Evolutionary conservation across 2,797 vertebrate species (phyloP).

Genomic region (Rhinogobio ventralis): DNA sequence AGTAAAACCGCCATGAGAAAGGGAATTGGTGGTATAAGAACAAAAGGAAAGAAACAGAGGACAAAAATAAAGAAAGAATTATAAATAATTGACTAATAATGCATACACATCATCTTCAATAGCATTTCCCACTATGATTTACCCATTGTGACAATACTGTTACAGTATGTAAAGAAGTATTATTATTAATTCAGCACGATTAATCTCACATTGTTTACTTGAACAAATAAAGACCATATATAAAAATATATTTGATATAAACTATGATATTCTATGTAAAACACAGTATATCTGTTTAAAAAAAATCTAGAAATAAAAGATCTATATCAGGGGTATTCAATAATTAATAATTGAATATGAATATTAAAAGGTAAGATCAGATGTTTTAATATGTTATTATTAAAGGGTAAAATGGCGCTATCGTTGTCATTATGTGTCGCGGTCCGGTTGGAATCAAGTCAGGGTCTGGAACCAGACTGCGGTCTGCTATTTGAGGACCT

Average conservation of each 20-base stretch:
- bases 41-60: constrained; percentile 39
- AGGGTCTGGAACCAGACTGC: too few species aligned
- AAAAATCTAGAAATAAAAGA: background rate
- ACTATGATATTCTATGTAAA: background rate
- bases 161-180: background rate
- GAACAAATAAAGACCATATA: background rate
- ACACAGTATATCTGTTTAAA: background rate
- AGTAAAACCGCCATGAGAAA: constrained; percentile 41
- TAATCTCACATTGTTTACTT: background rate
- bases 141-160: background rate
- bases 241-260: background rate
- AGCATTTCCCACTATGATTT: too few species aligned
- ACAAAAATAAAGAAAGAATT: background rate
- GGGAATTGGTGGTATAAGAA: constrained; percentile 38
- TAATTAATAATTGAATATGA: background rate
- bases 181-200: background rate
- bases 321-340: background rate
- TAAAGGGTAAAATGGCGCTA: background rate
- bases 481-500: background rate
- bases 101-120: background rate
- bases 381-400: background rate
- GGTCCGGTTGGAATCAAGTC: background rate
- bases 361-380: background rate
- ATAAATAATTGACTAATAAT: background rate
- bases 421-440: background rate